Percentiles rank a stretch among this genome's conserved stretches.
These are phyloP conservation scores for Trichomycterus rosablanca DNA, from an alignment of 2,113 vertebrate genomes.

Conservation along the genomic window DNA sequence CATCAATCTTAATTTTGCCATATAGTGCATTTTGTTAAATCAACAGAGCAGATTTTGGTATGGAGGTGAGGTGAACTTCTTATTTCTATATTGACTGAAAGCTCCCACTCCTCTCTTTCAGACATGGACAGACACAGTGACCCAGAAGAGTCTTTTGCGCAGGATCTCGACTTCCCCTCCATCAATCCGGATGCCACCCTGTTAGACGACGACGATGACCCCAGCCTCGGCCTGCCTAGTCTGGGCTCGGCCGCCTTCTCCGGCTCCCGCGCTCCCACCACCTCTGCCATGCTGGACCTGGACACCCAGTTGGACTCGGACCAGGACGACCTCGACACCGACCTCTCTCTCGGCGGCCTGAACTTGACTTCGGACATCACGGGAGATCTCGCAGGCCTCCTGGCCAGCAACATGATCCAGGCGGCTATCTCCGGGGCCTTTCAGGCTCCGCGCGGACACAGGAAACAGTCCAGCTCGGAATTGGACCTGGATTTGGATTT, in stretches of 20 bases:
- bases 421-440: constrained; percentile 77
- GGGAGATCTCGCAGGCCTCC: constrained; percentile 72
- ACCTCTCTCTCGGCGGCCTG: constrained; percentile 66
- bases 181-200: constrained; percentile 84
- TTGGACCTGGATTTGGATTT: constrained; percentile 93
- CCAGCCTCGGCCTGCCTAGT: constrained; percentile 88
- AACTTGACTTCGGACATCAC: constrained; percentile 66
- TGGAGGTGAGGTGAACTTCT: background rate
- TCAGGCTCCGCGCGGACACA: constrained; percentile 72
- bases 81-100: too few relatives aligned
- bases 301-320: constrained; percentile 67
- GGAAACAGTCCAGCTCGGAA: constrained; percentile 83
- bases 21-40: too few relatives aligned
- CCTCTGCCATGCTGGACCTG: constrained; percentile 48
- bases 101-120: constrained; percentile 46
- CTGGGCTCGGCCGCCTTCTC: constrained; percentile 52
- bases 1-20: too few relatives aligned
- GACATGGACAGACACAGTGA: constrained; percentile 92
- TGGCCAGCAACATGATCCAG: constrained; percentile 91
- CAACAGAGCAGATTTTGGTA: too few relatives aligned
- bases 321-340: constrained; percentile 69
- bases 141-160: constrained; percentile 90
- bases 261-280: constrained; percentile 56
- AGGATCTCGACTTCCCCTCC: constrained; percentile 92
- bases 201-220: constrained; percentile 92